Conservation (phyloP, 2,888 invertebrate genomes). For the Perithous albicinctus region DNA sequence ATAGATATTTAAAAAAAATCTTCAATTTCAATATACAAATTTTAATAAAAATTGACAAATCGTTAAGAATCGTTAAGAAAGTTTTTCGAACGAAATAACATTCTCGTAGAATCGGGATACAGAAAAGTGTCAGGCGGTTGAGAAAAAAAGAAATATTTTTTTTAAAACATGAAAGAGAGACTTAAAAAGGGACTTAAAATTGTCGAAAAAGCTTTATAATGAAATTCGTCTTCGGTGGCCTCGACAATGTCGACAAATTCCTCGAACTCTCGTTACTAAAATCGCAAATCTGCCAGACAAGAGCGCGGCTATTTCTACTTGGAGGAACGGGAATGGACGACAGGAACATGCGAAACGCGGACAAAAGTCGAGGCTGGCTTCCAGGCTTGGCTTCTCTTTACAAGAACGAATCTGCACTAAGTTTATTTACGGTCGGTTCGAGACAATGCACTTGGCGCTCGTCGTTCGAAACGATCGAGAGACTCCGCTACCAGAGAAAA, state of each 20-base stretch:
- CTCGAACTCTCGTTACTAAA: constrained; percentile 9
- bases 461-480: constrained; percentile 50
- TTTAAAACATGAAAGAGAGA: no score
- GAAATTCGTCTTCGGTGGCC: neutral
- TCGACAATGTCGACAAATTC: neutral
- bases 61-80: no score
- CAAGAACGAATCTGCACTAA: constrained; percentile 59
- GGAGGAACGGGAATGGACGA: neutral
- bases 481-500: constrained; percentile 40
- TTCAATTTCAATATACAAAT: no score
- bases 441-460: constrained; percentile 77
- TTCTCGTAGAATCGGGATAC: no score
- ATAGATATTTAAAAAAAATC: no score
- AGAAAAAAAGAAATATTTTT: no score
- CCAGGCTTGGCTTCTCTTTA: constrained; percentile 43
- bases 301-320: neutral
- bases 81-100: no score
- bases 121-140: no score
- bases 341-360: constrained; percentile 17
- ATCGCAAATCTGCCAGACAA: constrained; percentile 10
- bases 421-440: constrained; percentile 78
- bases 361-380: neutral
- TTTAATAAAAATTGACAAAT: no score
- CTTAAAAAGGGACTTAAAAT: no score
- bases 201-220: neutral